A percentile compares a stretch with the other conserved stretches of the same genome.
These are phyloP conservation scores for Galeruca laticollis DNA, from an alignment of 2,888 invertebrate species.

Conservation along the genomic window DNA sequence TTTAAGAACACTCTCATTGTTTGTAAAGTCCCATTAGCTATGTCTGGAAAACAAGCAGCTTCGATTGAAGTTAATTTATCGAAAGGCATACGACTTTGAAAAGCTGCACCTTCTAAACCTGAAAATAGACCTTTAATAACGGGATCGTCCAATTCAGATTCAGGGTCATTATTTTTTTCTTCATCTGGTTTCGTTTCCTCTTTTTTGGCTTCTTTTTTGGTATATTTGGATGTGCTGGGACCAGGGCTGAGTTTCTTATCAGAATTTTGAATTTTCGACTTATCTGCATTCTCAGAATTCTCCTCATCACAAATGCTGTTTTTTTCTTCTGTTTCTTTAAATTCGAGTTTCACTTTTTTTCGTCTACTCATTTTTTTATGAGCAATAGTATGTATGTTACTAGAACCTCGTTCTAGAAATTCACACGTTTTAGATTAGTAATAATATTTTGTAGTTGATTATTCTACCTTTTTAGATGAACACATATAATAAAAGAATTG, in stretches of 20 bases:
- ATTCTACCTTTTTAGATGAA: neutral
- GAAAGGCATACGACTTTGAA: constrained; percentile 92
- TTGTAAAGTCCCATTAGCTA: constrained; percentile 84
- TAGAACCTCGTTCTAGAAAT: neutral
- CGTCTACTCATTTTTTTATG: constrained; percentile 61
- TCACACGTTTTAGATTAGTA: neutral
- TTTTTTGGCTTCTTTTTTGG: constrained; percentile 63
- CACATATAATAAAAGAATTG: neutral
- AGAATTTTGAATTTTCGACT: constrained; percentile 66
- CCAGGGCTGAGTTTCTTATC: constrained; percentile 71
- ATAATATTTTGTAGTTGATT: neutral
- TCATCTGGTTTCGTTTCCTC: constrained; percentile 65
- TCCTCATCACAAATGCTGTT: constrained; percentile 73
- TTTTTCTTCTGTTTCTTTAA: constrained; percentile 77
- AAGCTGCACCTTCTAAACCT: constrained; percentile 90
- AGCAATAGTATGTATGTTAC: constrained; percentile 15
- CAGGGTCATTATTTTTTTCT: constrained; percentile 74
- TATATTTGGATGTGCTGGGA: constrained; percentile 66
- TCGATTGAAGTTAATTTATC: constrained; percentile 95
- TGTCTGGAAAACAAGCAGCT: constrained; percentile 93
- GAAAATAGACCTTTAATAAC: constrained; percentile 67
- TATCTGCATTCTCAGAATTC: constrained; percentile 73
- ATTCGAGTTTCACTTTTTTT: constrained; percentile 71
- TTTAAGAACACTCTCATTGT: constrained; percentile 79
- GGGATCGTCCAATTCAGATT: constrained; percentile 77